Percentiles rank a stretch among this genome's conserved stretches.
phyloP scores from a whole-genome alignment of 2,113 vertebrate species.

The Siphamia tubifer region DNA sequence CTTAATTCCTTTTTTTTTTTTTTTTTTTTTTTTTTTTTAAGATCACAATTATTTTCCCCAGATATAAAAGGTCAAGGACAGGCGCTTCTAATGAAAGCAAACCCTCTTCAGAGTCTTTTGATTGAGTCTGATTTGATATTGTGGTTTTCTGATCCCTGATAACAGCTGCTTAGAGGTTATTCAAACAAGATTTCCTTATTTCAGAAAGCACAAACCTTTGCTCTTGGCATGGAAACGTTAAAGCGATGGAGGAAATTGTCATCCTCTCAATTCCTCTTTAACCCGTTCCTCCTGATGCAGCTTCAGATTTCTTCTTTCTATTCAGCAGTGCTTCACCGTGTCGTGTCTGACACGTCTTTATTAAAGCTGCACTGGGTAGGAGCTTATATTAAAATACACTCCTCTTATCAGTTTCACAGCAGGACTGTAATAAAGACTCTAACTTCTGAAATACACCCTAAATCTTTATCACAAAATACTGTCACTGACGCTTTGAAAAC shows the following conservation, averaged over 20 bases:
- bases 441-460: neutral
- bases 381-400: conserved; percentile 16
- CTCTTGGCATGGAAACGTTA: neutral
- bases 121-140: conserved; percentile 26
- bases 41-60: neutral
- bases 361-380: conserved; percentile 14
- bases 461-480: neutral
- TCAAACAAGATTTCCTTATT: neutral
- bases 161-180: conserved; percentile 9
- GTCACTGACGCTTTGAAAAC: conserved; percentile 16
- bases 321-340: neutral
- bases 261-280: neutral
- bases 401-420: conserved; percentile 8
- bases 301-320: neutral
- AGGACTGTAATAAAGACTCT: conserved; percentile 14
- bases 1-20: too few species aligned
- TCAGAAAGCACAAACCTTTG: neutral
- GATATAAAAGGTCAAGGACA: neutral
- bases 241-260: neutral
- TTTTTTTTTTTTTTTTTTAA: too few species aligned
- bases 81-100: neutral
- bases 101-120: neutral
- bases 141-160: conserved; percentile 1
- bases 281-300: neutral
- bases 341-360: conserved; percentile 13